These are phyloP conservation scores for Mohoua ochrocephala DNA, from an alignment of 2,113 vertebrate genomes.

Conservation along the genomic window DNA sequence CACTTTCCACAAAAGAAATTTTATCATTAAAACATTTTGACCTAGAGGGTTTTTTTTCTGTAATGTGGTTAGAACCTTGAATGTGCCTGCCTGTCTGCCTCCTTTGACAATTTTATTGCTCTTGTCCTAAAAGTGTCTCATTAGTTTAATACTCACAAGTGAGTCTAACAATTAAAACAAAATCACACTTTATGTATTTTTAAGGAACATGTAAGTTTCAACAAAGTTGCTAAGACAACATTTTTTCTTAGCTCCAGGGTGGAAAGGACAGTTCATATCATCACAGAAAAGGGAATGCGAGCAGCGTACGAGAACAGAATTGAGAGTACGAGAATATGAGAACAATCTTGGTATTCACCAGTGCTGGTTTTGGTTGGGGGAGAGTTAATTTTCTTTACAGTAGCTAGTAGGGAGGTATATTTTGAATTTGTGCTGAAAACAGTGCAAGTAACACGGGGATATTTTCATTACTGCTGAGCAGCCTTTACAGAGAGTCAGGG, in stretches of 20 bases:
- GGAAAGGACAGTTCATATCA: neutral
- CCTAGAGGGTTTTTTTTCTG: neutral
- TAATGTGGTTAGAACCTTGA: neutral
- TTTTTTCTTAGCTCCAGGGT: neutral
- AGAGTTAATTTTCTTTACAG: neutral
- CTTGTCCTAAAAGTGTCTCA: neutral
- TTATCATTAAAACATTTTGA: neutral
- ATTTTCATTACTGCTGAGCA: neutral
- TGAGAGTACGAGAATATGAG: rapidly evolving
- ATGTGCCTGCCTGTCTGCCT: neutral
- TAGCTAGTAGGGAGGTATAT: neutral
- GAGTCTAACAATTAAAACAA: neutral
- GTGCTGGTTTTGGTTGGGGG: neutral
- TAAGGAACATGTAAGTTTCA: neutral
- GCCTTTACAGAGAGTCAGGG: neutral
- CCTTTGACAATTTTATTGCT: neutral
- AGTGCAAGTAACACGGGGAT: neutral
- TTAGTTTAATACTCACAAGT: neutral
- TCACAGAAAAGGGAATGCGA: neutral
- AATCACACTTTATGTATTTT: neutral
- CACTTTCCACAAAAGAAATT: neutral
- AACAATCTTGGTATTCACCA: neutral
- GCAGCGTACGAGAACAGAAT: neutral
- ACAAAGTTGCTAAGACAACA: neutral
- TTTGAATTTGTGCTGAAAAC: neutral